A percentile compares a stretch with the other conserved stretches of the same genome.
These are phyloP conservation scores for Bergia puertoricense DNA, from an alignment of 92 coral and sea anemone species.

Conservation along the genomic window DNA sequence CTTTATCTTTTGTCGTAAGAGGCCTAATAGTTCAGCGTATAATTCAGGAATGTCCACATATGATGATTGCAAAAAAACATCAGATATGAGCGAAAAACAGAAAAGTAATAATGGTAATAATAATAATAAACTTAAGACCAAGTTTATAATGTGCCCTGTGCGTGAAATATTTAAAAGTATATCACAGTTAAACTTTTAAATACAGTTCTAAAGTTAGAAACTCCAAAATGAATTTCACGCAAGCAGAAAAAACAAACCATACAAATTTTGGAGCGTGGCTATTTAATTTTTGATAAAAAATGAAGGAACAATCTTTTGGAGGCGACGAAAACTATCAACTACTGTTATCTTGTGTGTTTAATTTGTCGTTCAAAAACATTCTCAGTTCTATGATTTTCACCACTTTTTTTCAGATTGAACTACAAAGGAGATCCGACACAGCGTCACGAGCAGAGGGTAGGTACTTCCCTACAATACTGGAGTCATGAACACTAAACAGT, in stretches of 20 bases:
- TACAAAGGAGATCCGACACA: neutral
- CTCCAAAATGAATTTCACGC: neutral
- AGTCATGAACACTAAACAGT: neutral
- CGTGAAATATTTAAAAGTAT: too few species aligned
- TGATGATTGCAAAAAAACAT: neutral
- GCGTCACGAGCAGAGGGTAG: neutral
- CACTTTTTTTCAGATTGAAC: neutral
- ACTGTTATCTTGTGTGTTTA: neutral
- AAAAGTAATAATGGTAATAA: too few species aligned
- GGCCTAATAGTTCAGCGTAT: too few species aligned
- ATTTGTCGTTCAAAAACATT: neutral
- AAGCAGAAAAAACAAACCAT: neutral
- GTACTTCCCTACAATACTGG: neutral
- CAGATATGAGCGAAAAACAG: too few species aligned
- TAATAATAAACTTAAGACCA: too few species aligned
- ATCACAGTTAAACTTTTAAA: neutral
- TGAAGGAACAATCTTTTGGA: too few species aligned
- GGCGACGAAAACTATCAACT: neutral
- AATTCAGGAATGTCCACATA: neutral
- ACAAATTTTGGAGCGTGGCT: neutral
- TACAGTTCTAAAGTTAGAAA: neutral
- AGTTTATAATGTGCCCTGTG: neutral
- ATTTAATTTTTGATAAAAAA: too few species aligned
- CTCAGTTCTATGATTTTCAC: too few species aligned
- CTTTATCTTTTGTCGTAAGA: too few species aligned